These are phyloP conservation scores for Nipponia nippon DNA, from an alignment of 2,113 vertebrate genomes.

Conservation along the genomic window DNA sequence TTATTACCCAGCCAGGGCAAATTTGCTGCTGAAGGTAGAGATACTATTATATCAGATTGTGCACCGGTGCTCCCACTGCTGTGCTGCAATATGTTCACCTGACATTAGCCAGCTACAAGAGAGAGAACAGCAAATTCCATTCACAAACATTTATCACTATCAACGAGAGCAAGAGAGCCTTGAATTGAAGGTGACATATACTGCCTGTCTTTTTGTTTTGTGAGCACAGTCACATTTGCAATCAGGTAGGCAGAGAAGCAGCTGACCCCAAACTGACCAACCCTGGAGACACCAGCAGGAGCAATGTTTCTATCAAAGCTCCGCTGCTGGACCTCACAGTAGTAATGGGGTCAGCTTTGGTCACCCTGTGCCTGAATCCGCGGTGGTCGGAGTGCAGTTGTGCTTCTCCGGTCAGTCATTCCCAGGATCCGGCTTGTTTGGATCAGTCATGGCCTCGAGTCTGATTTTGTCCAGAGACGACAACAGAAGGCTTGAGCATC, in stretches of 20 bases:
- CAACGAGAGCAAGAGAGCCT: conserved; percentile 60
- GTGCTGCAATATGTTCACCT: not conserved
- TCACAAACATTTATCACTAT: not conserved
- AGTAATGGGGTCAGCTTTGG: conserved; percentile 67
- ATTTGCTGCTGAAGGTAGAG: not conserved
- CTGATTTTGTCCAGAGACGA: conserved; percentile 68
- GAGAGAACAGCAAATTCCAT: not conserved
- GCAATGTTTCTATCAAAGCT: conserved; percentile 58
- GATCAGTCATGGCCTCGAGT: conserved; percentile 65
- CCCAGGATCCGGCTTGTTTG: conserved; percentile 68
- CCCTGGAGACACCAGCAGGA: conserved; percentile 67
- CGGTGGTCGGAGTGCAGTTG: conserved; percentile 34
- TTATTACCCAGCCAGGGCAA: not conserved
- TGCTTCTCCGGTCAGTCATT: conserved; percentile 62
- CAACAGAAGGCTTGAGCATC: not conserved
- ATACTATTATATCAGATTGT: not conserved
- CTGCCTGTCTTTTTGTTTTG: conserved; percentile 70
- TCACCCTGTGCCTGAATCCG: conserved; percentile 68
- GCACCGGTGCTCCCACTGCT: not conserved
- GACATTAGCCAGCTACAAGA: not conserved
- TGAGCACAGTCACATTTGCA: conserved; percentile 65
- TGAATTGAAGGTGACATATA: conserved; percentile 67
- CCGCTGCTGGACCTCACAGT: conserved; percentile 66
- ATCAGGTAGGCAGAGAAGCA: conserved; percentile 69
- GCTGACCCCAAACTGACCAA: conserved; percentile 62